Base-by-base conservation (phyloP, 2,797 vertebrate species). In the Mareca penelope region DNA sequence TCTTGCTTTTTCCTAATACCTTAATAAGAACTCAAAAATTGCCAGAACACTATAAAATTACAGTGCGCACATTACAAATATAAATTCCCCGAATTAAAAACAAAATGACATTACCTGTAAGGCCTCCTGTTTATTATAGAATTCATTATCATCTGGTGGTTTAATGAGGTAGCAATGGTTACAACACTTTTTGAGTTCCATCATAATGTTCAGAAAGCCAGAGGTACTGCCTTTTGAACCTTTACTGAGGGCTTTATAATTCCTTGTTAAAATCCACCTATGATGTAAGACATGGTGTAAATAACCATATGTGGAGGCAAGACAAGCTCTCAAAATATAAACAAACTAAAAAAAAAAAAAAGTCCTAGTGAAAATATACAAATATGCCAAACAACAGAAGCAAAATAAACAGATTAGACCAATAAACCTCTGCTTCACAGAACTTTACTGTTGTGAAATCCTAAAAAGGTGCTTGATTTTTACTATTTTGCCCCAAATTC, bases 121-220 rank as follows among this genome's bases (percentile, higher is more conserved):
- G 95, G 98, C 98, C 96, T 99, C 99, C 70, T 98, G 98, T 98
- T 97, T 99, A 97, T 98, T 99, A 95, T 98, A 98, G 95, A 99
- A 99, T 94, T 99, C 99, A 63, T 98, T 98, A 96, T 99, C 99
- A 89, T 99, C 99, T 15, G 99, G 99, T 53, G 98, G 98, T 96
- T 99, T 99, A 97, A 99, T 99, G 97, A 99, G 99, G 98, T 99
- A 99, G 98, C 99, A 99, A 98, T 99, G 99, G 97, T 99, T 99
- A 96, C 99, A 99, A 89, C 99, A 99, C 97, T 99, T 99, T 98
- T 99, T 99, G 93, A 99, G 97, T 96, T 99, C 99, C 99, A 99
- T 99, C 99, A 99, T 99, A 83, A 99, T 98, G 97, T 99, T 99
- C 90, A 99, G 98, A 97, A 99, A 99, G 85, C 99, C 99, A 17